Evolutionary conservation across 53 echinoderm and acorn worm genomes (phyloP), one percentile per base, ranked within the genome.

Genomic region (Patiria pectinifera): DNA sequence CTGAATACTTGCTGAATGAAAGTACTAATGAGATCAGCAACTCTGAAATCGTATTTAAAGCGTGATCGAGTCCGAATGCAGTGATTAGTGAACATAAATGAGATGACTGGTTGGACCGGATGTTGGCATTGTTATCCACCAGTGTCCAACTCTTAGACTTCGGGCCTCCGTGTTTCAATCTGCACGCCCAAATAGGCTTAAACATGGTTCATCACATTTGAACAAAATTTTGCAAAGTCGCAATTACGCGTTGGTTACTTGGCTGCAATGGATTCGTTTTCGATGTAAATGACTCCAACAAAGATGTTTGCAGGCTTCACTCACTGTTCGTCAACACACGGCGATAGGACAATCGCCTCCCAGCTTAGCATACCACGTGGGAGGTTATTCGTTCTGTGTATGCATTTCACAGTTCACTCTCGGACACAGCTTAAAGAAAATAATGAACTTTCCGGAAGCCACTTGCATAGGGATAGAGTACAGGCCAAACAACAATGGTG

Each of bases 151-250:
- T 75, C 76, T 22, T 87, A 76, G 87, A 76, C 87, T 87, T 87
- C 76, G 85, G 25, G 6, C 69, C 71, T 12, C 21, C 71, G 44
- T 44, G 70, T 45, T 70, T 24, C 35, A 26, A 59, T 76, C 87
- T 45, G 58, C 58, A 87, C 87, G 69, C 76, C 75, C 76, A 87
- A 87, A 87, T 87, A 53, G 70, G 87, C 87, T 75, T 87, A 87
- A 58, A 18, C 87, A 87, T 76, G 87, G 87, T 61, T 87, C 76
- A 87, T 87, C 87, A 87, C 75, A n/a, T 58, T n/a, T 19, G 22
- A 24, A 87, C 87, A 87, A 87, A 49, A 87, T 23, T 26, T 23
- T 26, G 74, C 45, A 72, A 86, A 71, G 86, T 86, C 48, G 86
- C 86, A 86, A 86, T 85, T 85, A 86, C 77, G 87, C 76, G 3